These are phyloP conservation scores for Chionodraco myersi DNA, from an alignment of 2,113 vertebrate genomes.

Conservation along the genomic window DNA sequence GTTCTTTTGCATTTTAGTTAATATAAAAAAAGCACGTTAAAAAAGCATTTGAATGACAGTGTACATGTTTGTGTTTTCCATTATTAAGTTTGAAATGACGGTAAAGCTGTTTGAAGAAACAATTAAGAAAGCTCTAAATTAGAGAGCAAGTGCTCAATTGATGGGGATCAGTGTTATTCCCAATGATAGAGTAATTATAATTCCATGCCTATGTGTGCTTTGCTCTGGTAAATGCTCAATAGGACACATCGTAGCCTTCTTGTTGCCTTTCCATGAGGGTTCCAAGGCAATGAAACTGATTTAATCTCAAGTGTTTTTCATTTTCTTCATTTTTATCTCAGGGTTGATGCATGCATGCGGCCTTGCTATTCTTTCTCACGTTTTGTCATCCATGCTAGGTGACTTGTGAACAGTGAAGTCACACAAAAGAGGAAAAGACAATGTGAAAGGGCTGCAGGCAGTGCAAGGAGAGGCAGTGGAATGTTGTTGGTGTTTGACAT, in stretches of 20 bases:
- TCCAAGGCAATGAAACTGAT: slow-evolving; percentile 9
- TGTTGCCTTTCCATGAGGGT: slow-evolving; percentile 1
- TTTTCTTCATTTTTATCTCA: neutral
- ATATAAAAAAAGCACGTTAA: neutral
- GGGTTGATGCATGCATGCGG: slow-evolving; percentile 16
- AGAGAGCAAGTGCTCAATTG: too few species aligned
- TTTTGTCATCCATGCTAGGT: slow-evolving; percentile 52
- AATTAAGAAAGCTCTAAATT: too few species aligned
- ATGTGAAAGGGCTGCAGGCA: slow-evolving; percentile 79
- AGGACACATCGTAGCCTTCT: neutral
- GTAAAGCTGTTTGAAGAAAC: neutral
- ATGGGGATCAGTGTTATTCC: neutral
- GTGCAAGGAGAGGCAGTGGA: slow-evolving; percentile 81
- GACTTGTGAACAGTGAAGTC: slow-evolving; percentile 66
- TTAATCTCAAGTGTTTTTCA: slow-evolving; percentile 6
- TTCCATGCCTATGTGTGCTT: neutral
- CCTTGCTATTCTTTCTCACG: slow-evolving; percentile 30
- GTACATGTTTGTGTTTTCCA: neutral
- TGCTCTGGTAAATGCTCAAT: slow-evolving; percentile 3
- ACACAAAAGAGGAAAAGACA: slow-evolving; percentile 77
- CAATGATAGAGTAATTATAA: neutral
- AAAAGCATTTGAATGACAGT: neutral
- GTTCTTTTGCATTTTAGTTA: neutral
- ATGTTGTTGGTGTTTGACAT: slow-evolving; percentile 88
- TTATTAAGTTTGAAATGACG: neutral